Evolutionary conservation across 2,113 vertebrate genomes (phyloP), one percentile per base, ranked within the genome.

Genomic region (Apeltes quadracus): DNA sequence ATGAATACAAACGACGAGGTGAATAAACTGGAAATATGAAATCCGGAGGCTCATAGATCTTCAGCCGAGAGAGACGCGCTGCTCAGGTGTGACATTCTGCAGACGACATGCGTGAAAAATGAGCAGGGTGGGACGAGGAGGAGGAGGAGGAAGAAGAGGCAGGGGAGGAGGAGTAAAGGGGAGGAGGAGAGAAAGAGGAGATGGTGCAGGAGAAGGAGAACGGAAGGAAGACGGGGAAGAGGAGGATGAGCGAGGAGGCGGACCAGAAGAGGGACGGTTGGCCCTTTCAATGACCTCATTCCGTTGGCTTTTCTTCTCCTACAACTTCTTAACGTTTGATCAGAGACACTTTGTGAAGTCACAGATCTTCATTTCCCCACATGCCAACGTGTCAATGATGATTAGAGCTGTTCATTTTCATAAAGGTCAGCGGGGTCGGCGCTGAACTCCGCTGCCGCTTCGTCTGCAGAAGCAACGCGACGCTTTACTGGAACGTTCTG

Each of bases 1-100:
- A 92, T 90, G 90, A 93, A 91, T 93, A 92, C 88, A 91, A 90
- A 93, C 51, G 85, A 91, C 10, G 43, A 84, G 61, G 85, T 89
- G 84, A 93, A 93, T 90, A 90, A 90, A 69, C 87, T 85, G 84
- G 61, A 90, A 81, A 90, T 89, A 83, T 90, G 87, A 89, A 92
- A 87, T 73, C 81, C 64, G 38, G 66, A 1, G n/a, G 38, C 72
- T 80, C 84, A 87, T 91, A 87, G 81, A 90, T 92, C 92, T 90
- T 86, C 76, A 62, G 75, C 72, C 59, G 83, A 72, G 61, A 86
- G 83, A 78, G 72, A 68, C 55, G 29, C 41, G 50, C 67, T 83
- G 86, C 91, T 90, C 91, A 93, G 92, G 88, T 93, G 91, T 84
- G 84, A 88, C 85, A 89, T 84, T 76, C 76, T 20, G 61, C 50